phyloP scores from a whole-genome alignment of 2,797 vertebrate genomes.

The Cheirogaleus major region DNA sequence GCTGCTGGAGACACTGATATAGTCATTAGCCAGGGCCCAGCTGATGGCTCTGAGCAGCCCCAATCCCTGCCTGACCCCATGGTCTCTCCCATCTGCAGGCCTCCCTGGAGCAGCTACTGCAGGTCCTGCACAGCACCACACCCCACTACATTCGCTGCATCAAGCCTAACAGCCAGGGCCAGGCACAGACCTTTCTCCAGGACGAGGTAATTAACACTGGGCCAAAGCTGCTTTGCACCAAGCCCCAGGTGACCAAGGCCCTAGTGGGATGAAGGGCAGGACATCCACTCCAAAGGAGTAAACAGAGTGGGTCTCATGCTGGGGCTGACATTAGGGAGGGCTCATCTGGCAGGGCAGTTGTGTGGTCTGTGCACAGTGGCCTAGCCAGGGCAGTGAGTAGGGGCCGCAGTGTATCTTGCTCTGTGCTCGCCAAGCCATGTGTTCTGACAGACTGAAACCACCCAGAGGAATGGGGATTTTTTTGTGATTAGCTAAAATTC shows the following conservation, averaged over 20 bases:
- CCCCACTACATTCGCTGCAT: constrained; percentile 98
- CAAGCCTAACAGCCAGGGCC: constrained; percentile 95
- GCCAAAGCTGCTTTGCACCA: not conserved
- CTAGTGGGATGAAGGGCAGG: not conserved
- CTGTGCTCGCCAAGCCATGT: not conserved
- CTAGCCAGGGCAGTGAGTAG: not conserved
- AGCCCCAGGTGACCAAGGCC: not conserved
- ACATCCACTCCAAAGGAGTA: not conserved
- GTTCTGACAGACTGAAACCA: not conserved
- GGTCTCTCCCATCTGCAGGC: constrained; percentile 83
- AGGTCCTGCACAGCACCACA: constrained; percentile 91
- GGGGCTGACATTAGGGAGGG: not conserved
- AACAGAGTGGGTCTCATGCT: not conserved
- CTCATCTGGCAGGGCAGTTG: not conserved
- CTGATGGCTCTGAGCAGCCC: not conserved
- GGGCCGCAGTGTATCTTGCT: not conserved
- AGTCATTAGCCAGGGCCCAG: not conserved
- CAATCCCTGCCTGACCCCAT: not conserved
- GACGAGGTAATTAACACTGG: constrained; percentile 89
- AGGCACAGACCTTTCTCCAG: constrained; percentile 90
- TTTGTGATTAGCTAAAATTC: not conserved
- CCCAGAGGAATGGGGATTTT: not conserved
- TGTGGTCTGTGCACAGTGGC: not conserved
- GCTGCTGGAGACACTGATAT: not conserved
- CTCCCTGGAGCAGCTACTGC: constrained; percentile 95